Evolutionary conservation across 2,888 invertebrate genomes (phyloP).

Genomic region (Tuberolachnus salignus): DNA sequence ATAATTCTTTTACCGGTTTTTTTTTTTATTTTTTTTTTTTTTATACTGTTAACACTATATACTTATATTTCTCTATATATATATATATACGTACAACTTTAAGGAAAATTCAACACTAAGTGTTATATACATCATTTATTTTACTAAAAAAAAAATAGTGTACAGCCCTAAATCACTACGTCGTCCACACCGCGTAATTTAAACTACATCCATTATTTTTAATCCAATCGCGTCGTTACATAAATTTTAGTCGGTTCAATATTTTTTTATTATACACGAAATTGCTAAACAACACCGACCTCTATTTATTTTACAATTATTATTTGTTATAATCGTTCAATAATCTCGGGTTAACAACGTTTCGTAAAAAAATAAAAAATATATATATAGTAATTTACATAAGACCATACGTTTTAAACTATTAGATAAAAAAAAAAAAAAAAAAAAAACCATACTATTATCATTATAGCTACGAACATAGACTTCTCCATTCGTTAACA

Average conservation of each 20-base stretch:
- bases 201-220: constrained; percentile 1
- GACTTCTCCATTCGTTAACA: no score
- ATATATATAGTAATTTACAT: neutral
- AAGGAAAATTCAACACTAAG: neutral
- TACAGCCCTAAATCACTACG: constrained; percentile 1
- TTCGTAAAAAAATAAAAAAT: neutral
- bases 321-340: neutral
- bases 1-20: neutral
- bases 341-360: neutral
- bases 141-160: neutral
- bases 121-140: neutral
- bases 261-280: constrained; percentile 3
- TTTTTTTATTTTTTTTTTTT: neutral
- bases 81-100: neutral
- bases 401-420: no score
- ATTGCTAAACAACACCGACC: neutral
- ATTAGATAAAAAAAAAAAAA: neutral
- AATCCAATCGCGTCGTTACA: neutral
- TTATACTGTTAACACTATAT: neutral
- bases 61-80: neutral
- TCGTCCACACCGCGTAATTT: neutral
- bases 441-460: no score
- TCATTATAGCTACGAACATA: no score
- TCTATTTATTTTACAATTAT: neutral
- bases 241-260: neutral